Percentiles rank a stretch among this genome's conserved stretches.
These are phyloP conservation scores for Dendrocopos noguchii DNA, from an alignment of 2,113 vertebrate species.

Conservation along the genomic window DNA sequence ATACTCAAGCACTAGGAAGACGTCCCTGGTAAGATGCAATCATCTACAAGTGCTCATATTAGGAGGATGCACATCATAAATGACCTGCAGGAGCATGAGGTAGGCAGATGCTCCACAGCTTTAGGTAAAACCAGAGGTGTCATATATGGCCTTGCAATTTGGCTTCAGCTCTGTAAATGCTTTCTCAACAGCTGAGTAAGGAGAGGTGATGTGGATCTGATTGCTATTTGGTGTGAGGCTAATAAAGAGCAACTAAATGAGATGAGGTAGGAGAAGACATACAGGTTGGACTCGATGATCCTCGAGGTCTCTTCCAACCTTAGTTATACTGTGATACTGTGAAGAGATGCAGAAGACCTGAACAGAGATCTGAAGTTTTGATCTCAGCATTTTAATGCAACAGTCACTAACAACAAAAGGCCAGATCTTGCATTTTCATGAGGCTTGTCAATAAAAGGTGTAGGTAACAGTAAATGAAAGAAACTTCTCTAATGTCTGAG, in stretches of 20 bases:
- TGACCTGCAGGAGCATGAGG: background rate
- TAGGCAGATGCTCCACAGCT: background rate
- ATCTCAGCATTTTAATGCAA: background rate
- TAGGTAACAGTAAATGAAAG: background rate
- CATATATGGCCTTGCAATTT: background rate
- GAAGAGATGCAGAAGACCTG: background rate
- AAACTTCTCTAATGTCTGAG: background rate
- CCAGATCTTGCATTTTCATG: accelerated
- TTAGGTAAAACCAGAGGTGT: background rate
- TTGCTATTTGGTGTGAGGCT: background rate
- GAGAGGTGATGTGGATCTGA: background rate
- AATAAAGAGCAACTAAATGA: background rate
- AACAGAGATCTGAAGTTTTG: background rate
- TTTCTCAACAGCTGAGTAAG: background rate
- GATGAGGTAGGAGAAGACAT: background rate
- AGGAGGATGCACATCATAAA: accelerated
- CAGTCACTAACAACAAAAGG: background rate
- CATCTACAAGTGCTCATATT: background rate
- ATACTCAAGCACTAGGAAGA: background rate
- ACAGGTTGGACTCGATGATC: too few species aligned
- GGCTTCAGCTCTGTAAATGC: background rate
- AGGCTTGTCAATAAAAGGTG: background rate
- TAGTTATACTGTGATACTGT: too few species aligned
- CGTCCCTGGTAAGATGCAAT: background rate
- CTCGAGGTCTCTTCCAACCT: too few species aligned